Conservation (phyloP, 2,888 invertebrate species). For the Dasysyrphus albostriatus region DNA sequence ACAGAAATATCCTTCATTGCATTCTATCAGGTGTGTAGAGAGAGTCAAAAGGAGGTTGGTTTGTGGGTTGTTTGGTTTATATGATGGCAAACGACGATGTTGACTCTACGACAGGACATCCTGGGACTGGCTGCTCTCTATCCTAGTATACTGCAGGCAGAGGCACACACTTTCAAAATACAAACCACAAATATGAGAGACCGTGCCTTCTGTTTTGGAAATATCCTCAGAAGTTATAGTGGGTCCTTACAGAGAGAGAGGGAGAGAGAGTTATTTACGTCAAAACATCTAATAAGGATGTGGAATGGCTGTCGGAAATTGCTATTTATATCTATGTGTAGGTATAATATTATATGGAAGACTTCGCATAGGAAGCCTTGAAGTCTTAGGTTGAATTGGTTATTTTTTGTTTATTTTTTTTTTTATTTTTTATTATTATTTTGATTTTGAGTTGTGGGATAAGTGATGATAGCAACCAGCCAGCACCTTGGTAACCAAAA, state of each 20-base stretch:
- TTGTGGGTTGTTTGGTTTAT: background rate
- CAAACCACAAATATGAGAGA: conserved; percentile 68
- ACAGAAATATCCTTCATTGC: conserved; percentile 61
- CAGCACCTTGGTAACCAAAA: conserved; percentile 68
- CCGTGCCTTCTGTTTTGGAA: conserved; percentile 66
- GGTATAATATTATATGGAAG: background rate
- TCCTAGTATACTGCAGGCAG: background rate
- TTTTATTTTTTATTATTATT: conserved; percentile 25
- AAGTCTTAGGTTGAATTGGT: conserved; percentile 40
- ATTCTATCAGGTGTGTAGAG: conserved; percentile 45
- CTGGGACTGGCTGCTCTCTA: background rate
- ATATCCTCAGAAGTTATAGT: conserved; percentile 44
- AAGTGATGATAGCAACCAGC: conserved; percentile 71
- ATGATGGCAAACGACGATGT: conserved; percentile 4
- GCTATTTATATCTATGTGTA: conserved; percentile 30
- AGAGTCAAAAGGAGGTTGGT: conserved; percentile 10
- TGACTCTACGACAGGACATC: conserved; percentile 11
- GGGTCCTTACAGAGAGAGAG: conserved; percentile 44
- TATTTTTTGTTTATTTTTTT: conserved; percentile 11
- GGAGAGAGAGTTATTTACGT: conserved; percentile 73
- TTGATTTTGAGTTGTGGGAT: conserved; percentile 56
- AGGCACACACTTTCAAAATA: conserved; percentile 62
- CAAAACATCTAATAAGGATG: conserved; percentile 73
- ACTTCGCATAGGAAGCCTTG: conserved; percentile 22
- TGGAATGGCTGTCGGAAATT: conserved; percentile 68